Evolutionary conservation across 2,113 vertebrate species (phyloP).

Genomic region (Eclectus roratus): DNA sequence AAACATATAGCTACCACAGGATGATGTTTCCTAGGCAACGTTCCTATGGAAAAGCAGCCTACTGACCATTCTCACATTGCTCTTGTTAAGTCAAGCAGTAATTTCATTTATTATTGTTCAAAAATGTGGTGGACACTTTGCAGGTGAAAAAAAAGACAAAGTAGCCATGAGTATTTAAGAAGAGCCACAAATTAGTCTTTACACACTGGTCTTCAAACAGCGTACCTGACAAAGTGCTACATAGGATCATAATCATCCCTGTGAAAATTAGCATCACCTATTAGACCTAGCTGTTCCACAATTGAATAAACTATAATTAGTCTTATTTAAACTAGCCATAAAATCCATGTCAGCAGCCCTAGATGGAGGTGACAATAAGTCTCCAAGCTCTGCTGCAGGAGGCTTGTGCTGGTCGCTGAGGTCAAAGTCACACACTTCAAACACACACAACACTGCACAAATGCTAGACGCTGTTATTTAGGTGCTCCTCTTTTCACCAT

Average conservation of each 20-base stretch:
- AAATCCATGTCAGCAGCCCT: neutral
- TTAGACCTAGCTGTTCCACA: neutral
- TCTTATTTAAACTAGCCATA: neutral
- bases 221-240: neutral
- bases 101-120: neutral
- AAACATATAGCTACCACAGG: neutral
- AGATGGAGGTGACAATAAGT: neutral
- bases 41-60: conserved; percentile 5
- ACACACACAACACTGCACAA: neutral
- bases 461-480: neutral
- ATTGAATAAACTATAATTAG: neutral
- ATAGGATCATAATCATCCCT: neutral
- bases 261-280: neutral
- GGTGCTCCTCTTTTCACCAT: fast-evolving
- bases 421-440: neutral
- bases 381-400: neutral
- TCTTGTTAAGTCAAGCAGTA: neutral
- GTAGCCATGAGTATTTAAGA: neutral
- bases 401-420: neutral
- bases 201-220: fast-evolving
- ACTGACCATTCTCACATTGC: neutral
- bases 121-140: neutral
- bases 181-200: neutral
- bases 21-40: conserved; percentile 51
- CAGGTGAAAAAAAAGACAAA: neutral